Percentiles rank a stretch among this genome's conserved stretches.
Evolutionary conservation across 2,888 invertebrate genomes (phyloP).

Genomic region (Allophyes oxyacanthae): DNA sequence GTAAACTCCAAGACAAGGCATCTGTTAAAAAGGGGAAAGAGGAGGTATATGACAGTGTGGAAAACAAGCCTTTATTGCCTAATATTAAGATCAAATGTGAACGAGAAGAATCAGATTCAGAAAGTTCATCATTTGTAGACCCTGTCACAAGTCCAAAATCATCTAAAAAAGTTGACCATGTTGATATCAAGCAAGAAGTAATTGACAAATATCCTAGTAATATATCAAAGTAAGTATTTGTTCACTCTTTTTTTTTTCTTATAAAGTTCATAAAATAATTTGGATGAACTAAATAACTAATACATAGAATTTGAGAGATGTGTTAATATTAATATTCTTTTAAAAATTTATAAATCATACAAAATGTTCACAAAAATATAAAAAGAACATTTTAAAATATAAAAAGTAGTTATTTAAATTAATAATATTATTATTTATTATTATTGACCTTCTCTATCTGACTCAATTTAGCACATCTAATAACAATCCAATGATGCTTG

Average conservation of each 20-base stretch:
- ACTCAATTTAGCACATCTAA: no score
- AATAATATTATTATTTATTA: no score
- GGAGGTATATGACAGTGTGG: slow-evolving; percentile 70
- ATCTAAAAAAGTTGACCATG: slow-evolving; percentile 75
- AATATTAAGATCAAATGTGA: slow-evolving; percentile 85
- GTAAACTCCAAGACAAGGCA: slow-evolving; percentile 66
- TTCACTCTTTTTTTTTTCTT: background rate
- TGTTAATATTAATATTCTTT: no score
- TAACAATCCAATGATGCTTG: no score
- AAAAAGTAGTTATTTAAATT: no score
- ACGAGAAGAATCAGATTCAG: slow-evolving; percentile 82
- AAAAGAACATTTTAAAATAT: no score
- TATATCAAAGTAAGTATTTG: slow-evolving; percentile 68
- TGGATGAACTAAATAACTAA: no score
- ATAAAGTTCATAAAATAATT: background rate
- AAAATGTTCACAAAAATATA: no score
- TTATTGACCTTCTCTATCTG: no score
- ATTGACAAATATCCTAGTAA: slow-evolving; percentile 71
- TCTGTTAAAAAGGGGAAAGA: slow-evolving; percentile 75
- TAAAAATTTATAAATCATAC: no score
- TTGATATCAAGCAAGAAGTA: slow-evolving; percentile 80
- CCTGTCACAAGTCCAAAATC: slow-evolving; percentile 81
- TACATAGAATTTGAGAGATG: no score
- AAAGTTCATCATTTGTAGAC: slow-evolving; percentile 85
- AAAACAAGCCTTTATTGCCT: slow-evolving; percentile 77